A percentile compares a stretch with the other conserved stretches of the same genome.
These are phyloP conservation scores for Dipodomys ordii DNA, from an alignment of 2,113 vertebrate species.

Conservation along the genomic window DNA sequence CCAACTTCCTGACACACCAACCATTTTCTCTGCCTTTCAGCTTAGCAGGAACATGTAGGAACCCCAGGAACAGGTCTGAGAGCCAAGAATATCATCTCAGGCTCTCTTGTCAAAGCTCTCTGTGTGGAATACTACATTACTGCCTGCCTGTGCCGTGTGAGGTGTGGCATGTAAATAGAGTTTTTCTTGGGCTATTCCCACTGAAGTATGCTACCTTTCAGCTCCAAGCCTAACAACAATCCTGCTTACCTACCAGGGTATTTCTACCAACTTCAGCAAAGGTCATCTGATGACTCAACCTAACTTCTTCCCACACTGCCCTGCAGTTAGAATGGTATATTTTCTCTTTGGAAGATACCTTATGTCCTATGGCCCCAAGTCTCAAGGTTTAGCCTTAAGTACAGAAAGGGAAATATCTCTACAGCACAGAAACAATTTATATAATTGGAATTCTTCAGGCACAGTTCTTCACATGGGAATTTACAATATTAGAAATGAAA, in stretches of 20 bases:
- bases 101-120: accelerated
- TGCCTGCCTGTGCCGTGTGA: neutral
- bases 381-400: neutral
- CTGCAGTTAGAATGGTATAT: neutral
- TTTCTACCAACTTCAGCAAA: neutral
- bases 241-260: neutral
- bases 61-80: neutral
- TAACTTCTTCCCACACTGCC: neutral
- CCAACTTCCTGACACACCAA: neutral
- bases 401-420: neutral
- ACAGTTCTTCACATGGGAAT: neutral
- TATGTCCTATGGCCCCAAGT: neutral
- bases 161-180: neutral
- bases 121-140: neutral
- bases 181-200: neutral
- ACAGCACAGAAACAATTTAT: neutral
- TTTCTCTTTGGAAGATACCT: neutral
- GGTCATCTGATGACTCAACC: neutral
- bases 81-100: neutral
- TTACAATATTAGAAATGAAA: neutral
- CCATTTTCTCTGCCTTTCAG: neutral
- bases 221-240: neutral
- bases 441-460: neutral
- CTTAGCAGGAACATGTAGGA: neutral
- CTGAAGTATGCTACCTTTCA: neutral